These are phyloP conservation scores for Melospiza melodia DNA, from an alignment of 2,113 vertebrate genomes.

Conservation along the genomic window DNA sequence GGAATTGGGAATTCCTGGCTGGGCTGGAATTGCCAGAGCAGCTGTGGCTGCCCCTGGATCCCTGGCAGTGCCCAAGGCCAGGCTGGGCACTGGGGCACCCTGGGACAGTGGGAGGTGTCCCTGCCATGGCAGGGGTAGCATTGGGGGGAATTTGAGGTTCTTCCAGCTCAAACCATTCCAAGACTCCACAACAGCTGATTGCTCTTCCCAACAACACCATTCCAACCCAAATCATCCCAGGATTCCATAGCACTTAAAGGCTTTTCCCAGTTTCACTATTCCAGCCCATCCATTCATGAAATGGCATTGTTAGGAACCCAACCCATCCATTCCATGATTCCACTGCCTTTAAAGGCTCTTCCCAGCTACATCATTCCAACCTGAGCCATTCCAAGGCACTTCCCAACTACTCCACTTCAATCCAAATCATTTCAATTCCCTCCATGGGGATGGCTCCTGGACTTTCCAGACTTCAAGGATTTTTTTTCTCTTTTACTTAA, in stretches of 20 bases:
- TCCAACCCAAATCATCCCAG: background rate
- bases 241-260: background rate
- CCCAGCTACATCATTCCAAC: too few relatives aligned
- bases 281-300: background rate
- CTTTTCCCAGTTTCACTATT: background rate
- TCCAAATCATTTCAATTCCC: too few relatives aligned
- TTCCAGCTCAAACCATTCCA: background rate
- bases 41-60: background rate
- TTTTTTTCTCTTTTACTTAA: background rate
- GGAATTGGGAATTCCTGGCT: background rate
- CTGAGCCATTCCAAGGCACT: too few relatives aligned
- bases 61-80: background rate
- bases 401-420: too few relatives aligned
- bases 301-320: background rate
- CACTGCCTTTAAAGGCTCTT: background rate
- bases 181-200: rapidly evolving
- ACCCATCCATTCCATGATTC: background rate
- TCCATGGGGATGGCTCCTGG: too few relatives aligned
- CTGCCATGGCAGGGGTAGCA: background rate
- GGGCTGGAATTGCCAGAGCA: background rate
- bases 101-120: background rate
- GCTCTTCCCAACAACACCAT: background rate
- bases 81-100: rapidly evolving
- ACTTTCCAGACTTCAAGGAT: too few relatives aligned
- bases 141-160: background rate